Evolutionary conservation across 35 echinoderm and acorn worm species (phyloP), one percentile per base, ranked within the genome.

Genomic region (Acanthaster planci): DNA sequence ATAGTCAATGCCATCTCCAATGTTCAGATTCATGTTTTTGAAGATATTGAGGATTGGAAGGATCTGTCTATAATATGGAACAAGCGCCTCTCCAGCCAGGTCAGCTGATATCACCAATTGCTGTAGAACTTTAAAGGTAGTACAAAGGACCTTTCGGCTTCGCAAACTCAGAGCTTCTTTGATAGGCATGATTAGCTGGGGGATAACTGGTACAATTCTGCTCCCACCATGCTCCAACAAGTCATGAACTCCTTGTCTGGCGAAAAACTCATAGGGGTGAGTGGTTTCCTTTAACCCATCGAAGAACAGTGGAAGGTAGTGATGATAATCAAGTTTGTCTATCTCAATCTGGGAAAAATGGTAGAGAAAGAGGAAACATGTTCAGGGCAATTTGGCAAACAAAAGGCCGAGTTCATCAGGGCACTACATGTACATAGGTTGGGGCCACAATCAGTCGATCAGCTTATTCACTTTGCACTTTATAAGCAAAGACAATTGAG

Each of bases 221-320:
- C 14, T 27, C 14, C 95, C 95, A 17, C 95, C 95, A 72, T 98
- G 95, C 72, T 98, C 95, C 44, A 98, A 76, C 95, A 98, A 91
- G 86, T 98, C 95, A 75, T 98, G 95, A 36, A 98, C 95, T 8
- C 95, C 95, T 98, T 94, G 95, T 14, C 87, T 58, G 12, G 95
- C 88, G 57, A 98, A 98, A 76, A 98, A 98, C 53, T 93, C 91
- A 76, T 93, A 98, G 15, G 95, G 95, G 84, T 98, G 95, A 60
- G 85, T 80, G 9, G 95, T 98, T 82, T 98, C 95, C 34, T 92
- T 83, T 14, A 98, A 80, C 26, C 95, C 95, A 88, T 93, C 92
- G 38, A 93, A 98, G 67, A 93, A 98, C 91, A 98, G 90, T 18
- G 95, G 95, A n/a, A 98, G 89, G 68, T 98, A 98, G 78, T 98